Percentiles rank a stretch among this genome's conserved stretches.
Evolutionary conservation across 2,888 invertebrate species (phyloP).

Genomic region (Eupithecia abbreviata): DNA sequence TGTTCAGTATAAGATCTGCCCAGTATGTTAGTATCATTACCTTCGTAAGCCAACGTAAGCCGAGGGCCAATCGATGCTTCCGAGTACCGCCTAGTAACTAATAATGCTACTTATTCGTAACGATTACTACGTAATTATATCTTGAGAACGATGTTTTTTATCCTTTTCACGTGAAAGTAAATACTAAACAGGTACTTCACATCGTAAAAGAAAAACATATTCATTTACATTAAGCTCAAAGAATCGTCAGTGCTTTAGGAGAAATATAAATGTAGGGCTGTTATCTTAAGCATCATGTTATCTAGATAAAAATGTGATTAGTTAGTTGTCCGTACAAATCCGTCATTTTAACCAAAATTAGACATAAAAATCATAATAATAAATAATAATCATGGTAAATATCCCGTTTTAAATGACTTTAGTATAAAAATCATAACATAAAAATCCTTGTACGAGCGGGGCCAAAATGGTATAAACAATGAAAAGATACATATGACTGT

Average conservation of each 20-base stretch:
- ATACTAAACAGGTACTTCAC: background rate
- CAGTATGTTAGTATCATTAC: background rate
- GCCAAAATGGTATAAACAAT: background rate
- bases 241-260: background rate
- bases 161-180: background rate
- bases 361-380: no score
- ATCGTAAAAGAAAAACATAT: background rate
- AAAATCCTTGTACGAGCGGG: background rate
- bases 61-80: background rate
- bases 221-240: background rate
- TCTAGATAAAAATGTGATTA: background rate
- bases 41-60: background rate
- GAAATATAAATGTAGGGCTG: background rate
- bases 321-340: background rate
- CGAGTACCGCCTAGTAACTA: background rate
- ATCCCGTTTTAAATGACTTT: no score
- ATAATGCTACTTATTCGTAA: conserved; percentile 3
- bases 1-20: background rate
- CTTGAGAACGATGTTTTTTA: background rate
- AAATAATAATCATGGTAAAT: no score
- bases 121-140: background rate
- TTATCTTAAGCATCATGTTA: background rate
- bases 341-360: background rate
- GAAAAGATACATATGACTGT: no score
- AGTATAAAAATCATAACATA: no score